Percentiles rank a stretch among this genome's conserved stretches.
Evolutionary conservation across 2,888 invertebrate species (phyloP).

Genomic region (Ichneumon xanthorius): DNA sequence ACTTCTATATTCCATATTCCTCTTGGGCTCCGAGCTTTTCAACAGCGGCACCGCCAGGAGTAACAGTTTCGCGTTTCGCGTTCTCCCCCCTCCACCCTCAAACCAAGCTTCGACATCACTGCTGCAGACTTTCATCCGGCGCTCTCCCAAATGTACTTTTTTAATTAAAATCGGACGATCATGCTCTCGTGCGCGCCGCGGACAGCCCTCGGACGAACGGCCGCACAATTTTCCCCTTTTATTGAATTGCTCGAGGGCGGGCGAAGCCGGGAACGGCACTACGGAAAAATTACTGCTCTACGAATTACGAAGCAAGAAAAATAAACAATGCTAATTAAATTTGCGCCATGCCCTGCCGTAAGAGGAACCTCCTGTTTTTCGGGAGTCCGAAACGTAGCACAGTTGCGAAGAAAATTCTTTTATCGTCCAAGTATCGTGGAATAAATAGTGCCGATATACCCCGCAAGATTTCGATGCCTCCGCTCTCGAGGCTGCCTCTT

Average conservation of each 20-base stretch:
- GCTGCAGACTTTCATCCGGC: slow-evolving; percentile 51
- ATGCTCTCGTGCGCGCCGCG: slow-evolving; percentile 61
- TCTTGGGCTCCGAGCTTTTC: slow-evolving; percentile 70
- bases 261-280: slow-evolving; percentile 22
- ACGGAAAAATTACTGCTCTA: slow-evolving; percentile 49
- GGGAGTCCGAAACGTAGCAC: neutral
- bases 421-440: neutral
- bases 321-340: slow-evolving; percentile 8
- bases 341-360: neutral
- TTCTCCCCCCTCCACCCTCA: slow-evolving; percentile 46
- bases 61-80: slow-evolving; percentile 56
- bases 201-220: slow-evolving; percentile 50
- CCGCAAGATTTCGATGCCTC: slow-evolving; percentile 24
- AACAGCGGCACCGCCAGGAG: slow-evolving; percentile 35
- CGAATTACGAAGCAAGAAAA: slow-evolving; percentile 25
- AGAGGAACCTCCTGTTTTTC: neutral
- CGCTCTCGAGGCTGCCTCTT: slow-evolving; percentile 28
- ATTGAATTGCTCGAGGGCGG: slow-evolving; percentile 71
- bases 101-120: slow-evolving; percentile 42
- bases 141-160: slow-evolving; percentile 70
- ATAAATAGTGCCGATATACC: neutral
- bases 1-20: slow-evolving; percentile 86
- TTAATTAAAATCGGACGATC: slow-evolving; percentile 76
- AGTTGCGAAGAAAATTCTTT: neutral
- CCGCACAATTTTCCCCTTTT: slow-evolving; percentile 69